A percentile compares a stretch with the other conserved stretches of the same genome.
Conservation (phyloP, 1,140 invertebrate genomes). For the Drosophila ficusphila region DNA sequence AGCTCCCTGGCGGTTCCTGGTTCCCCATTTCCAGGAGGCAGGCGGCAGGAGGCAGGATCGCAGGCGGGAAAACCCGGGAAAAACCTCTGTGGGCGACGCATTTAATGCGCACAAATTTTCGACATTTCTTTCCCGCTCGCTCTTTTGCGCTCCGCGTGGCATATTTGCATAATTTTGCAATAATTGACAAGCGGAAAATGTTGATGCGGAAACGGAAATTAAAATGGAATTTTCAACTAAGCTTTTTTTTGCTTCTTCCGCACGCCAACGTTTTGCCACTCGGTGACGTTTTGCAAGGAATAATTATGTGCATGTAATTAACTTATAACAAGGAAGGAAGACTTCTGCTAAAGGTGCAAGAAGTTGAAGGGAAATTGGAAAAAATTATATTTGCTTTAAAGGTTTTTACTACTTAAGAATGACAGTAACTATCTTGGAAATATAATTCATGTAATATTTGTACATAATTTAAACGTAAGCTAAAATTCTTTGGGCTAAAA, state of each 20-base stretch:
- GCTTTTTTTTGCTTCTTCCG: constrained; percentile 28
- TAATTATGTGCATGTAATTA: constrained; percentile 54
- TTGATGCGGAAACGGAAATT: constrained; percentile 77
- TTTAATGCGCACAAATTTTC: constrained; percentile 65
- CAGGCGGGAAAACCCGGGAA: not conserved
- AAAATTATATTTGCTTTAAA: too few species aligned
- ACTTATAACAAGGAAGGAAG: not conserved
- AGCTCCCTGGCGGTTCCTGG: constrained; percentile 19
- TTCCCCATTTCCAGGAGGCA: not conserved
- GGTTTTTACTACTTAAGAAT: too few species aligned
- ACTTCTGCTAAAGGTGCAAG: not conserved
- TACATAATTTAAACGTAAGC: too few species aligned
- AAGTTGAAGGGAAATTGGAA: not conserved
- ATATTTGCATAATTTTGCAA: constrained; percentile 79
- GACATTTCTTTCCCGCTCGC: constrained; percentile 46
- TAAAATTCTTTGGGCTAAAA: too few species aligned
- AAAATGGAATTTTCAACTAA: constrained; percentile 77
- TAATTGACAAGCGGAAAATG: constrained; percentile 82
- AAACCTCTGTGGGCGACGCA: constrained; percentile 27
- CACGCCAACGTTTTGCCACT: constrained; percentile 15
- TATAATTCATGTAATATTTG: too few species aligned
- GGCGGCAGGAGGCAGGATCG: not conserved
- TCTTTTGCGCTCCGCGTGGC: constrained; percentile 28
- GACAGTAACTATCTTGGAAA: too few species aligned
- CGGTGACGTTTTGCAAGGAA: constrained; percentile 22